These are phyloP conservation scores for Mantis religiosa DNA, from an alignment of 2,888 invertebrate genomes.

Conservation along the genomic window DNA sequence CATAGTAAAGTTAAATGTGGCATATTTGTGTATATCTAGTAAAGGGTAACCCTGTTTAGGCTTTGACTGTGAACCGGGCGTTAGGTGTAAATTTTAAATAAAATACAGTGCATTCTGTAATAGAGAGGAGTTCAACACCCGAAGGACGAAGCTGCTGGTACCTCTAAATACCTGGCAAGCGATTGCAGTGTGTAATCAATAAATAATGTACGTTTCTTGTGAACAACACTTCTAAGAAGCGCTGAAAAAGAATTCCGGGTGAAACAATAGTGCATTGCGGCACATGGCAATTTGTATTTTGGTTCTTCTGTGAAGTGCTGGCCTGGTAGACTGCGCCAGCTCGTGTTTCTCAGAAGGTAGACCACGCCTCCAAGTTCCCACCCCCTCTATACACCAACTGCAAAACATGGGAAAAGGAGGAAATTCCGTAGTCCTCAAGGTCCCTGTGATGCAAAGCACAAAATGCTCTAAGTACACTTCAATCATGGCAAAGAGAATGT, in stretches of 20 bases:
- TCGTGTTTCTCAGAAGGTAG: not conserved
- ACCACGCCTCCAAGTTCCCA: not conserved
- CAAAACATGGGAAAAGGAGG: not conserved
- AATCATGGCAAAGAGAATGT: too few relatives aligned
- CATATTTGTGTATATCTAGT: too few relatives aligned
- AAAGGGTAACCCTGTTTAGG: too few relatives aligned
- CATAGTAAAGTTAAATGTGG: too few relatives aligned
- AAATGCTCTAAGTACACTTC: too few relatives aligned
- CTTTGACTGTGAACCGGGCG: too few relatives aligned
- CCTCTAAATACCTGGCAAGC: too few relatives aligned
- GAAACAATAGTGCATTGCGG: not conserved
- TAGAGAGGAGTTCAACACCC: too few relatives aligned
- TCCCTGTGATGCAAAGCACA: not conserved
- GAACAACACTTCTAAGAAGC: not conserved
- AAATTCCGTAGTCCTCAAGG: not conserved
- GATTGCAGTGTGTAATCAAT: not conserved
- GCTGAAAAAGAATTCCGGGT: not conserved
- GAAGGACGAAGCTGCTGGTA: too few relatives aligned
- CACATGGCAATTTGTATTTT: not conserved
- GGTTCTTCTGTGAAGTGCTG: not conserved
- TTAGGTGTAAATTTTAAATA: too few relatives aligned
- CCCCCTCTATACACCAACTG: not conserved
- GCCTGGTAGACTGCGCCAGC: not conserved
- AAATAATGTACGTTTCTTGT: not conserved
- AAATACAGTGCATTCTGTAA: too few relatives aligned